phyloP scores from a whole-genome alignment of 1,140 invertebrate genomes.

The Tyrophagus putrescentiae region DNA sequence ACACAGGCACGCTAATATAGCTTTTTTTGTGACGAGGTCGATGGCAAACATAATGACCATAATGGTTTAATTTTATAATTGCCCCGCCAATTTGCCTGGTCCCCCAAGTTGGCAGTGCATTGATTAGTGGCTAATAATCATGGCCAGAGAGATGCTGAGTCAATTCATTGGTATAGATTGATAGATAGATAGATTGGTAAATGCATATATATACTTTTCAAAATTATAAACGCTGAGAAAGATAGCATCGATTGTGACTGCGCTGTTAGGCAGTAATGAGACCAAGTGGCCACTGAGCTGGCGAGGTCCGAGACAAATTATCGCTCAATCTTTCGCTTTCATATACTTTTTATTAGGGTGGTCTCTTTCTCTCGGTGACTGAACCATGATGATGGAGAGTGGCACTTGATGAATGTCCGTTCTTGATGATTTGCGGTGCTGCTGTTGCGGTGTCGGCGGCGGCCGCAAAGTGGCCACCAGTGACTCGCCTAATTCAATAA shows the following conservation, averaged over 20 bases:
- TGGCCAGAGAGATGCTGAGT: background rate
- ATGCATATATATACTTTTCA: no score
- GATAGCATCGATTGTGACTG: conserved; percentile 1
- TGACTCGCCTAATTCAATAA: conserved; percentile 8
- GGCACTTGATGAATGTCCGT: no score
- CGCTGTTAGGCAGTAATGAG: background rate
- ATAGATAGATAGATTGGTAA: no score
- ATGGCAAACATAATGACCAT: background rate
- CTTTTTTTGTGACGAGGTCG: no score
- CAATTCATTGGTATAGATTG: background rate
- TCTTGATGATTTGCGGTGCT: no score
- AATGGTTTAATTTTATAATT: conserved; percentile 17
- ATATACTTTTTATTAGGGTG: no score
- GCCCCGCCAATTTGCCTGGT: background rate
- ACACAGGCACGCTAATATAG: no score
- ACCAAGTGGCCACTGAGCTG: background rate
- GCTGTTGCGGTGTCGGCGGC: no score
- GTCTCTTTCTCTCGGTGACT: no score
- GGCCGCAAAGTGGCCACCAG: no score
- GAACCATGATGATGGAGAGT: no score
- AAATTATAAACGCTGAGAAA: no score
- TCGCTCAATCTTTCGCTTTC: conserved; percentile 5
- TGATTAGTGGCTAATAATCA: conserved; percentile 11
- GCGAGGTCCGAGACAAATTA: conserved; percentile 10
- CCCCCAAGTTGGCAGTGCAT: background rate